Evolutionary conservation across 1,140 invertebrate genomes (phyloP), one percentile per base, ranked within the genome.

Genomic region (Dendrolimus punctatus): DNA sequence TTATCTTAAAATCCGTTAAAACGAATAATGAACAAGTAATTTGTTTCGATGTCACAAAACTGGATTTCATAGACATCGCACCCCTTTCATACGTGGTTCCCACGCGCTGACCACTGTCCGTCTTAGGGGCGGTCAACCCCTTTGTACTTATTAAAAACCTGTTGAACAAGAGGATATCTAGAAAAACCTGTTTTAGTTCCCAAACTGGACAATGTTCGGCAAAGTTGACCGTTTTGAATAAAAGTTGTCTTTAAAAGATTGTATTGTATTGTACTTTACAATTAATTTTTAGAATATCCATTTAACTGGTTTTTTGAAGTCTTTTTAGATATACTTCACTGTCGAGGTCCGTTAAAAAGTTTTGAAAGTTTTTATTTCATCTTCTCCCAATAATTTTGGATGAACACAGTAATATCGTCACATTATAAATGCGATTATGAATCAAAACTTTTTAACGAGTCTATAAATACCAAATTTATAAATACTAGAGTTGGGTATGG

Each of bases 141-240:
- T 51, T 58, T 55, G 58, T 64, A 53, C 62, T 49, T 52, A 57
- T 40, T 50, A 38, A 50, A 66, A 66, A 66, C 60, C 62, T 23
- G 64, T 71, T 61, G 54, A 59, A 43, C 42, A 46, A 38, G 44
- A 64, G 40, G 43, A 10, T 55, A 71, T 64, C 60, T 68, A 53
- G 60, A 63, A 73, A 67, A 72, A 78, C 77, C 53, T 38, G 75
- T 76, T 80, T 61, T 50, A 0, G 56, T 77, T 76, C 74, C 50
- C 74, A 79, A 57, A 63, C 7, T 60, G 39, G 51, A 57, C 40
- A 23, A 38, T 40, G 39, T 8, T 6, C n/a, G n/a, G n/a, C 5
- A 3, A 8, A 8, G 6, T 4, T n/a, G 43, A 10, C 23, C 43
- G 43, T 9, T 9, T 6, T 45, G 43, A 45, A n/a, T 10, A 23